These are phyloP conservation scores for Anguilla pacifica DNA, from an alignment of 2,797 vertebrate species.

Conservation along the genomic window DNA sequence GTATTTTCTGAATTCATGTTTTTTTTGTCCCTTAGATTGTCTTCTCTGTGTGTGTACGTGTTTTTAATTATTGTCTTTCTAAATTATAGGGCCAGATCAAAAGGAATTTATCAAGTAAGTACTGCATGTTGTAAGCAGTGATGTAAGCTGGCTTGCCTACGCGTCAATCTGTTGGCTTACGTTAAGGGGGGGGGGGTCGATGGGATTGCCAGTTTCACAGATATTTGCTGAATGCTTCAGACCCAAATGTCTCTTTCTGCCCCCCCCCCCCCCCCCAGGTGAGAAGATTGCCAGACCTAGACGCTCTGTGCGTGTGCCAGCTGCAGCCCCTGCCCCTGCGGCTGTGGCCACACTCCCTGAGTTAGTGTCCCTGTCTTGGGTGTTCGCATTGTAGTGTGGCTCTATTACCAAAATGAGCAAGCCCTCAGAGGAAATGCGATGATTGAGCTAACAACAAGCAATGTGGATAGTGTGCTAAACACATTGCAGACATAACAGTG, in stretches of 20 bases:
- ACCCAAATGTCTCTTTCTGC: not conserved
- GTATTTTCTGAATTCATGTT: not conserved
- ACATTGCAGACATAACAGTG: not conserved
- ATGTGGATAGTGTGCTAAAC: not conserved
- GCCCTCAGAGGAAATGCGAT: not conserved
- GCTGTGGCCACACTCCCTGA: slow-evolving; percentile 60
- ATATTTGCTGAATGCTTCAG: not conserved
- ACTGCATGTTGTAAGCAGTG: slow-evolving; percentile 40
- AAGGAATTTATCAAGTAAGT: slow-evolving; percentile 97
- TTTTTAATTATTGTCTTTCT: slow-evolving; percentile 55
- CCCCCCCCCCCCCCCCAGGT: slow-evolving; percentile 65
- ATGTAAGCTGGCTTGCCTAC: not conserved
- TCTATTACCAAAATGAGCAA: not conserved
- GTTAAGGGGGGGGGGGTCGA: not conserved
- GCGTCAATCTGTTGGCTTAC: not conserved
- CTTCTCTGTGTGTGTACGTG: slow-evolving; percentile 24
- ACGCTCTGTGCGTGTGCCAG: slow-evolving; percentile 89
- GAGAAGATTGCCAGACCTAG: slow-evolving; percentile 93
- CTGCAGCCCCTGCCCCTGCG: slow-evolving; percentile 67
- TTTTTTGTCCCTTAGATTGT: not conserved
- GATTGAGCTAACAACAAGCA: not conserved
- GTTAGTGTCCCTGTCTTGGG: slow-evolving; percentile 51
- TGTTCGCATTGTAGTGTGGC: not conserved
- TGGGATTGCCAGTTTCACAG: not conserved
- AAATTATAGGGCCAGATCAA: slow-evolving; percentile 88